Evolutionary conservation across 2,113 vertebrate genomes (phyloP), one percentile per base, ranked within the genome.

Genomic region (Odocoileus virginianus): DNA sequence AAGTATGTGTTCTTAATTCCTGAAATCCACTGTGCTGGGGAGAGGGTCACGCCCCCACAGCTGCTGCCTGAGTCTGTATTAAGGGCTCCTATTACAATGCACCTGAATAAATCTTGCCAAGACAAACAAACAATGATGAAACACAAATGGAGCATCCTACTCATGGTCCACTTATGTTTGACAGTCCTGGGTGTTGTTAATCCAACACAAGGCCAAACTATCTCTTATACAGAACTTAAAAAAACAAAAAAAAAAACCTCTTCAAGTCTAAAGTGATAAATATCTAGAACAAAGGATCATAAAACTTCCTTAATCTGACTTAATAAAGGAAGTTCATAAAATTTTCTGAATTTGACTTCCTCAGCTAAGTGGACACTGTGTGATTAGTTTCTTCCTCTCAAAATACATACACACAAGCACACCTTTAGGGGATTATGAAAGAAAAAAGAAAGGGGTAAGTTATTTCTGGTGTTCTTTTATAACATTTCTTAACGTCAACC

Each of bases 331-430:
- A 43, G 2, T 71, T 76, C 40, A 17, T 28, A n/a, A 67, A 52
- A 40, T 17, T 50, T 60, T 93, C 79, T 52, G 76, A 36, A 30
- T 90, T 92, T 83, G 43, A 87, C 89, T 91, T 95, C 9, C 55
- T 27, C 4, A 78, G 40, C 16, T 33, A 54, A 27, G 50, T 30
- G 21, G 47, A 47, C 8, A 16, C 52, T 19, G 0, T 50, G 3
- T 74, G 36, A 21, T 92, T n/a, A 17, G 28, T 28, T 36, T 88
- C 10, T 2, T 36, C 17, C 33, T 12, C 71, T 50, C n/a, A 71
- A 52, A 71, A 84, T 15, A 40, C 25, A 17, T 28, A 40, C 21
- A 33, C 25, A 40, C 1, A 4, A 1, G 7, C 27, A 52, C 12
- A 12, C 1, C 6, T 36, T 36, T 5, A 50, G 50, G 50, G 10